Conservation (phyloP, 2,797 vertebrate species). For the Cottoperca gobio region DNA sequence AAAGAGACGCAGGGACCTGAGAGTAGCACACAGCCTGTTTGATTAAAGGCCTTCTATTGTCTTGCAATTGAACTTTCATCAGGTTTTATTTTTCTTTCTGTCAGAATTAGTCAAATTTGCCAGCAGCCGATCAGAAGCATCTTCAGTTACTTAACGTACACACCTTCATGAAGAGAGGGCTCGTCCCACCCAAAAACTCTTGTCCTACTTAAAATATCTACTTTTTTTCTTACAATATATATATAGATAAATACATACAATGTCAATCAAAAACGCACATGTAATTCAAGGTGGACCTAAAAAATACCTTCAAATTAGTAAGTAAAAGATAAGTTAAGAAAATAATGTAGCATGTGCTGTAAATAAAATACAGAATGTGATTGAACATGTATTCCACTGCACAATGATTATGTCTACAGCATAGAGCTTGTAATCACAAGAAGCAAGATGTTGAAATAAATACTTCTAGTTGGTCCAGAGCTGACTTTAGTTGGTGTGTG, state of each 20-base stretch:
- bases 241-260: too few relatives aligned
- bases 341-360: neutral
- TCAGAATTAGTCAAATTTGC: neutral
- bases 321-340: neutral
- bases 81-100: neutral
- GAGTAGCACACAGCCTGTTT: neutral
- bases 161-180: neutral
- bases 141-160: neutral
- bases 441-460: neutral
- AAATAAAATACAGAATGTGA: neutral
- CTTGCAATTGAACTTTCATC: neutral
- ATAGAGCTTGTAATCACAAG: neutral
- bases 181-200: neutral
- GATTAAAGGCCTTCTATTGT: neutral
- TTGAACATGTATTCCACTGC: neutral
- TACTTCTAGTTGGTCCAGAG: too few relatives aligned
- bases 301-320: neutral
- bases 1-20: neutral
- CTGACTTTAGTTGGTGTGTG: too few relatives aligned
- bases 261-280: too few relatives aligned
- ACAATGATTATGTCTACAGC: neutral
- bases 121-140: neutral
- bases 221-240: too few relatives aligned
- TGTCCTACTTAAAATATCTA: conserved; percentile 3
- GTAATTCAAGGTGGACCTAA: neutral